phyloP scores from a whole-genome alignment of 2,113 vertebrate species.

The Aspiorhynchus laticeps region DNA sequence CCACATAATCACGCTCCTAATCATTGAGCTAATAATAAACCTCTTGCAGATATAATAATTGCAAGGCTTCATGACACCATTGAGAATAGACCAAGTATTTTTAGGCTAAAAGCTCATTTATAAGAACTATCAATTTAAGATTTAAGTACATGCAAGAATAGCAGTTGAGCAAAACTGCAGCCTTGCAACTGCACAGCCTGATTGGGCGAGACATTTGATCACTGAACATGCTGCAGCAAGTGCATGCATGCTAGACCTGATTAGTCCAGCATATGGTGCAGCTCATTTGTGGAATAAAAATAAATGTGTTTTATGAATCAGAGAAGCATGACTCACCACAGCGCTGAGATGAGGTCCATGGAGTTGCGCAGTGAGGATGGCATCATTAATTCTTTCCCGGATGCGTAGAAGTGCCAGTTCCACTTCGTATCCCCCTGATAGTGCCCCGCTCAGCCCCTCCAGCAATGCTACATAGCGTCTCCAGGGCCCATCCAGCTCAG shows the following conservation, averaged over 20 bases:
- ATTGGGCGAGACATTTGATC: conserved; percentile 19
- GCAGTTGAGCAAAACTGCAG: not conserved
- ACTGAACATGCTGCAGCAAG: not conserved
- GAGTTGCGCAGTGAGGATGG: conserved; percentile 84
- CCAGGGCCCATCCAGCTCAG: conserved; percentile 84
- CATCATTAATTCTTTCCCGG: conserved; percentile 82
- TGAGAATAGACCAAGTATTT: too few species aligned
- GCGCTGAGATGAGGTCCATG: conserved; percentile 84
- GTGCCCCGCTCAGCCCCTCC: conserved; percentile 77
- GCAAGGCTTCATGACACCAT: too few species aligned
- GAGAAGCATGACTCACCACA: conserved; percentile 76
- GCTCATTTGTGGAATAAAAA: conserved; percentile 21
- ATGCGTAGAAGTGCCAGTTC: conserved; percentile 79
- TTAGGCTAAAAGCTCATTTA: not conserved
- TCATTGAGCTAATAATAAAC: conserved; percentile 31
- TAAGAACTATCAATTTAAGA: not conserved
- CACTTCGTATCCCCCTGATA: conserved; percentile 82
- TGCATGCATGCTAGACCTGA: not conserved
- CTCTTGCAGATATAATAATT: conserved; percentile 3
- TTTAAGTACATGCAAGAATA: not conserved
- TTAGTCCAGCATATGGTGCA: conserved; percentile 27
- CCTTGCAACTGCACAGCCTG: not conserved
- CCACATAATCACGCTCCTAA: conserved; percentile 27
- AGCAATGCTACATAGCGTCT: conserved; percentile 80
- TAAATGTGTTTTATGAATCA: conserved; percentile 22